Percentiles rank a stretch among this genome's conserved stretches.
These are phyloP conservation scores for Ophion slaviceki DNA, from an alignment of 2,888 invertebrate genomes.

Conservation along the genomic window DNA sequence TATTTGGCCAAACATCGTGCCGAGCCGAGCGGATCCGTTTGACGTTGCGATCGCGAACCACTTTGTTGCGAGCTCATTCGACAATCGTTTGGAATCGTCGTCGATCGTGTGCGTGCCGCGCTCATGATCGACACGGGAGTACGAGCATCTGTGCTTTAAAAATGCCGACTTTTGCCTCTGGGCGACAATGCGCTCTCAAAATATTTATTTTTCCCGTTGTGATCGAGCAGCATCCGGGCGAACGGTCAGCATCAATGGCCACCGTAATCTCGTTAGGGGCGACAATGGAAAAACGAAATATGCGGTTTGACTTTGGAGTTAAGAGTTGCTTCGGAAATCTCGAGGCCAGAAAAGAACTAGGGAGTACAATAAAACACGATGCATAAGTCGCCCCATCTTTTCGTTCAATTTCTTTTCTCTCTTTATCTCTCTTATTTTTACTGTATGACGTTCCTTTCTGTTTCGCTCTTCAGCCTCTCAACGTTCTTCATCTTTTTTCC, in stretches of 20 bases:
- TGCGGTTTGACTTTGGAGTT: slow-evolving; percentile 76
- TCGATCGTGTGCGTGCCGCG: background rate
- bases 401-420: background rate
- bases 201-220: slow-evolving; percentile 80
- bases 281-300: slow-evolving; percentile 72
- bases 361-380: slow-evolving; percentile 30
- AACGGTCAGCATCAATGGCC: slow-evolving; percentile 74
- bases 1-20: slow-evolving; percentile 47
- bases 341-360: slow-evolving; percentile 34
- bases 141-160: slow-evolving; percentile 73
- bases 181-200: slow-evolving; percentile 79
- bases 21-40: background rate
- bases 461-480: slow-evolving; percentile 3
- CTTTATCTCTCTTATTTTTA: slow-evolving; percentile 2
- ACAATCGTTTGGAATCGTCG: slow-evolving; percentile 69
- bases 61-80: slow-evolving; percentile 42
- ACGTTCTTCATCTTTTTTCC: slow-evolving; percentile 24
- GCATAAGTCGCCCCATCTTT: slow-evolving; percentile 20
- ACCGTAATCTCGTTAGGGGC: slow-evolving; percentile 77
- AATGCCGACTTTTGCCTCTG: slow-evolving; percentile 42
- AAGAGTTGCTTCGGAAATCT: slow-evolving; percentile 68
- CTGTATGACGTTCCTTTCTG: background rate
- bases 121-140: slow-evolving; percentile 8
- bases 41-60: slow-evolving; percentile 17
- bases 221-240: slow-evolving; percentile 66